Conservation (phyloP, 2,113 vertebrate species). For the Elachura formosa region DNA sequence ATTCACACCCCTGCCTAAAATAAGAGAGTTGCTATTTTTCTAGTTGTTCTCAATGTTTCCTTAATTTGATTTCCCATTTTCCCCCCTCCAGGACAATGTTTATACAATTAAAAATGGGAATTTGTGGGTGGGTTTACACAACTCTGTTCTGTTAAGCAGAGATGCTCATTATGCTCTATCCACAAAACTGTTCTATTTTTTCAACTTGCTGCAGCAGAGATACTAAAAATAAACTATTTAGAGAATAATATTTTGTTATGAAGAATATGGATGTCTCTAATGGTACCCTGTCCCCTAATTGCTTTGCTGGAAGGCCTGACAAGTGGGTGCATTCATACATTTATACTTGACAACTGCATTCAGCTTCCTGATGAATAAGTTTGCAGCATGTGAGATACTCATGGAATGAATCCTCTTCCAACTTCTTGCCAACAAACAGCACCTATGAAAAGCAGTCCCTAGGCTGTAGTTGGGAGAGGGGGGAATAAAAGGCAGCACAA, state of each 20-base stretch:
- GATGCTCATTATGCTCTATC: background rate
- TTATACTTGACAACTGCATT: background rate
- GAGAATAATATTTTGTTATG: background rate
- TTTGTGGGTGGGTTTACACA: background rate
- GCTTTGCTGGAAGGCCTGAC: background rate
- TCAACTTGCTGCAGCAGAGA: background rate
- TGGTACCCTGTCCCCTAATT: background rate
- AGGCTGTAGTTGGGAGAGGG: background rate
- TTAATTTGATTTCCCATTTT: background rate
- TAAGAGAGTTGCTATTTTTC: background rate
- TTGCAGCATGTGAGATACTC: fast-evolving
- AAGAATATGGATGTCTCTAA: background rate
- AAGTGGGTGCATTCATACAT: background rate
- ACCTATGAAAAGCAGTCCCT: background rate
- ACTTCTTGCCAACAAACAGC: background rate
- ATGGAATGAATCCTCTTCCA: background rate
- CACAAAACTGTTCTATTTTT: background rate
- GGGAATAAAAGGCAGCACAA: fast-evolving
- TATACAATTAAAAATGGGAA: background rate
- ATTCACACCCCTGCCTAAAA: background rate
- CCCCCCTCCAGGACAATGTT: background rate
- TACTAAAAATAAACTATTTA: background rate
- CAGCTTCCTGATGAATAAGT: background rate
- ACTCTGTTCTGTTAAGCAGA: background rate
- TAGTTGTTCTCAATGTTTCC: background rate